Base-by-base conservation (phyloP, 2,113 vertebrate species). In the Ia io region DNA sequence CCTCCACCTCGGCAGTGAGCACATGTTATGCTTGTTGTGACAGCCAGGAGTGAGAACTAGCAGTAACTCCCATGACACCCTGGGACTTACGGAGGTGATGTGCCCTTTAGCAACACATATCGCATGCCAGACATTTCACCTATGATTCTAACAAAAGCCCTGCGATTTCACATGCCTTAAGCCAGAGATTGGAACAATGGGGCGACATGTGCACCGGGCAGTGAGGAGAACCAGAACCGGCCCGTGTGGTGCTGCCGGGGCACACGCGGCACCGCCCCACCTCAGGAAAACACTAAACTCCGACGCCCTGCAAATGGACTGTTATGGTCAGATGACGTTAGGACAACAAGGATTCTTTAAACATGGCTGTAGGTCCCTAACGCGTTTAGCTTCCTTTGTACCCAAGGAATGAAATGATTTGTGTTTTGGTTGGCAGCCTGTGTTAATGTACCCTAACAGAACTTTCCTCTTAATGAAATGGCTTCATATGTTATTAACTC, bases 401-500 rank as follows among this genome's bases (percentile, higher is more conserved):
- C 49, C 73, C 73, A 67, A 80, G 84, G 56, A 93, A 93, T 77
- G 53, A 91, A 96, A 95, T 94, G 93, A 97, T 94, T 94, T 96
- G 96, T 93, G 95, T 88, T 97, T 95, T 92, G 93, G 94, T 95
- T 96, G 88, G 18, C 0, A 3, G 96, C 82, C 73, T 51, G 35
- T 67, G 83, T 82, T 97, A 97, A 97, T 95, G 96, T 67, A 88
- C 86, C 93, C 70, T n/a, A 53, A 85, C 73, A 90, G 90, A 96
- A 97, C 94, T 95, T 89, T 67, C 51, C 85, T 96, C 88, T 94
- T 97, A 97, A 96, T 95, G 97, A 97, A 95, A 97, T 73, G 51
- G 86, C 88, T 97, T 97, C 96, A 96, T 94, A 94, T 96, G 96
- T 95, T 97, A 97, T 97, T 97, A 97, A 94, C 94, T 96, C 1